Percentiles rank a stretch among this genome's conserved stretches.
phyloP scores from a whole-genome alignment of 2,888 invertebrate genomes.

The Serripes groenlandicus region DNA sequence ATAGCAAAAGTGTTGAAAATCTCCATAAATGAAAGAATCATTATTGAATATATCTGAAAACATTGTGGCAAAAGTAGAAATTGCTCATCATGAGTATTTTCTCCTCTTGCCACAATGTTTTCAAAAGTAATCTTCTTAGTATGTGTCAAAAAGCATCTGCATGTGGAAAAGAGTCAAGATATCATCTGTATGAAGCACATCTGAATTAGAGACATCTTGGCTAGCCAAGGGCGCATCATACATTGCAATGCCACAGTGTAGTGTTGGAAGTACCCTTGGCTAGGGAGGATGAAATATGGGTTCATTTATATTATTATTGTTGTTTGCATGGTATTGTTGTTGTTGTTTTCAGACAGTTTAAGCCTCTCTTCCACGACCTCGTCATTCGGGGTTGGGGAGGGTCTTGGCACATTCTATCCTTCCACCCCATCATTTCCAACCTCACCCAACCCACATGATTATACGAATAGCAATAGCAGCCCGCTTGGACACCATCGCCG shows the following conservation, averaged over 20 bases:
- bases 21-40: too few relatives aligned
- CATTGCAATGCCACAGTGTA: background rate
- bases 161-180: background rate
- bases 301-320: constrained; percentile 42
- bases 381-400: constrained; percentile 51
- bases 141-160: too few relatives aligned
- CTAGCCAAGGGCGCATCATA: too few relatives aligned
- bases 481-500: constrained; percentile 78
- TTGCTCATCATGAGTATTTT: background rate
- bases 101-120: background rate
- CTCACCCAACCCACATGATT: constrained; percentile 74
- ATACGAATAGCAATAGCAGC: constrained; percentile 50
- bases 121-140: background rate
- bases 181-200: too few relatives aligned
- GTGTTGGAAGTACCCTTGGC: background rate
- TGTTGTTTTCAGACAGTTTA: constrained; percentile 71
- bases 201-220: too few relatives aligned
- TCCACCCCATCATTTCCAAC: constrained; percentile 68
- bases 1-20: too few relatives aligned
- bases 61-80: background rate
- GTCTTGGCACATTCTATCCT: constrained; percentile 36
- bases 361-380: constrained; percentile 67
- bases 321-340: constrained; percentile 55
- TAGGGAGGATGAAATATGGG: background rate
- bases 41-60: too few relatives aligned